Evolutionary conservation across 2,113 vertebrate genomes (phyloP), one percentile per base, ranked within the genome.

Genomic region (Microtus ochrogaster): DNA sequence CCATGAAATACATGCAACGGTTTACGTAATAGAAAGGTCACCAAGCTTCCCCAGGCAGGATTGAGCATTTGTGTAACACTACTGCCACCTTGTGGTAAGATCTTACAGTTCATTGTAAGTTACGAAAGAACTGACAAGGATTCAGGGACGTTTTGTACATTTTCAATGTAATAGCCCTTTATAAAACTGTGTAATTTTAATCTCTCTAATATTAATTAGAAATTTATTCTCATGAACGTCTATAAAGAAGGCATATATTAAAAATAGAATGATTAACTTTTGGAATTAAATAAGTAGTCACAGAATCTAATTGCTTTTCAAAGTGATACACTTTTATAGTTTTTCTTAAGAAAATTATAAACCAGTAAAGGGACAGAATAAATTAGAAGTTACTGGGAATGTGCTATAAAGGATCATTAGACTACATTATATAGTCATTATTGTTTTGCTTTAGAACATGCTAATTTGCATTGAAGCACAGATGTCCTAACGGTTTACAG

Each of bases 71-170:
- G 74, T 4, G 8, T 97, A 90, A 39, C 98, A 4, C 93, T 84
- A 36, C 98, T 97, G 88, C 98, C 98, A 98, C 97, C 98, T 5
- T 66, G 98, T 98, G 98, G 98, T 74, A 73, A 89, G 44, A 3
- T 7, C 14, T 22, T 92, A 44, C 73, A 98, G 86, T 88, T 92
- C 66, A 70, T 44, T 83, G 39, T 44, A 0, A 19, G 83, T 94
- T 83, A 22, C 73, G 74, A n/a, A 52, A 72, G 72, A 55, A 11
- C 52, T 81, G 68, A 22, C 41, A 68, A 41, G 61, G 28, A 9
- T 22, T 24, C 39, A 9, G 13, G 24, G 22, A 9, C 21, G 5
- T 88, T 92, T 94, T 58, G 2, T 81, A 58, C 3, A 33, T 68
- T 95, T 33, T 92, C 61, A 74, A 22, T 61, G 74, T 41, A 76